phyloP scores from a whole-genome alignment of 2,113 vertebrate genomes.

The Cairina moschata region DNA sequence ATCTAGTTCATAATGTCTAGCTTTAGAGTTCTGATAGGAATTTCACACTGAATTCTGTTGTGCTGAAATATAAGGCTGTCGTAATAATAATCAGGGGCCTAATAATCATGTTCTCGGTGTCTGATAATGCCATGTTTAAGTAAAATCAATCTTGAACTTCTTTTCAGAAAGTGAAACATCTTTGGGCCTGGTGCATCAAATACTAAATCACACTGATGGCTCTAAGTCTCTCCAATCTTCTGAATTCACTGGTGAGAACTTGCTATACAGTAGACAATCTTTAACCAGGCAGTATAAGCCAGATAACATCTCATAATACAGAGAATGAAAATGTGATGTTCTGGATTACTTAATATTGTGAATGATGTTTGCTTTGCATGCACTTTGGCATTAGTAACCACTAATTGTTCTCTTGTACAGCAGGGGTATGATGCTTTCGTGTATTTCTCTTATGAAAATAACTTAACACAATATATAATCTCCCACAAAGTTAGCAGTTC shows the following conservation, averaged over 20 bases:
- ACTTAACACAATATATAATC: accelerated
- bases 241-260: constrained; percentile 64
- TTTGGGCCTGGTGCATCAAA: constrained; percentile 57
- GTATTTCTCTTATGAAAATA: background rate
- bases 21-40: background rate
- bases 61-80: background rate
- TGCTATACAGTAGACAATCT: constrained; percentile 29
- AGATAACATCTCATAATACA: background rate
- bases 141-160: constrained; percentile 58
- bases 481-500: background rate
- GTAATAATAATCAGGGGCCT: background rate
- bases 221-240: constrained; percentile 60
- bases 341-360: background rate
- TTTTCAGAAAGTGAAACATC: constrained; percentile 61
- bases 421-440: background rate
- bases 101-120: constrained; percentile 24
- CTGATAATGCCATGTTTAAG: constrained; percentile 11
- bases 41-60: background rate
- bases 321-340: background rate
- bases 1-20: background rate
- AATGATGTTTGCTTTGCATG: constrained; percentile 40
- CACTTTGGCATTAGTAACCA: background rate
- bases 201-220: constrained; percentile 56
- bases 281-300: constrained; percentile 33
- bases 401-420: background rate